Base-by-base conservation (phyloP, 2,888 invertebrate species). In the Machimus rusticus region DNA sequence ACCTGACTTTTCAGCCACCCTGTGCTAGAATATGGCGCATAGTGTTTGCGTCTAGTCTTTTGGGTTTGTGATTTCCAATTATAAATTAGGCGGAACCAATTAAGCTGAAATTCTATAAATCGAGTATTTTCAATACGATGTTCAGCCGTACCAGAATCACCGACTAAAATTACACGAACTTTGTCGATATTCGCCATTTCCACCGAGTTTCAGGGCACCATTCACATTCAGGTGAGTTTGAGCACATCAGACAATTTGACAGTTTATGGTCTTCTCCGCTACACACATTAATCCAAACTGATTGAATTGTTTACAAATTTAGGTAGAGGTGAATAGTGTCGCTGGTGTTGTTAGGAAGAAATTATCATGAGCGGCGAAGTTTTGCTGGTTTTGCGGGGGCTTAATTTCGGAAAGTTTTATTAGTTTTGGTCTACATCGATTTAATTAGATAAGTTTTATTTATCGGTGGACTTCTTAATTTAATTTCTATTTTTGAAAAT, bases 121-220 rank as follows among this genome's bases (percentile, higher is more conserved):
- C 14, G 19, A 74, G 39, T 74, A 31, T 37, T 82, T 43, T 78
- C 14, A 57, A 77, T 78, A 81, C 66, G 14, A 51, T 87, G 76
- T 78, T 57, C 16, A 34, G 87, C 91, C 91, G 93, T 94, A 96
- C 97, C 97, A 89, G 97, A 97, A 94, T 99, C 98, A 82, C 98
- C 98, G 88, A 98, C 95, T 88, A 99, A 96, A 90, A 99, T 95
- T 88, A 99, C 96, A 92, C 98, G 96, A 23, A 98, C 97, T 94
- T 97, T 96, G 93, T 98, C 97, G 90, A 97, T 96, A 89, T 96
- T 95, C 90, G 97, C 95, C 96, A 96, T 97, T 34, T 74, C 77
- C 31, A n/a, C 46, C 5, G 28, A 31, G 46, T 28, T 43, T 66
- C 34, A 84, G 16, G 55, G n/a, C 66, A 84, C 5, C 82, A 66